Conservation (phyloP, 2,888 invertebrate genomes). For the Alentia gelatinosa region DNA sequence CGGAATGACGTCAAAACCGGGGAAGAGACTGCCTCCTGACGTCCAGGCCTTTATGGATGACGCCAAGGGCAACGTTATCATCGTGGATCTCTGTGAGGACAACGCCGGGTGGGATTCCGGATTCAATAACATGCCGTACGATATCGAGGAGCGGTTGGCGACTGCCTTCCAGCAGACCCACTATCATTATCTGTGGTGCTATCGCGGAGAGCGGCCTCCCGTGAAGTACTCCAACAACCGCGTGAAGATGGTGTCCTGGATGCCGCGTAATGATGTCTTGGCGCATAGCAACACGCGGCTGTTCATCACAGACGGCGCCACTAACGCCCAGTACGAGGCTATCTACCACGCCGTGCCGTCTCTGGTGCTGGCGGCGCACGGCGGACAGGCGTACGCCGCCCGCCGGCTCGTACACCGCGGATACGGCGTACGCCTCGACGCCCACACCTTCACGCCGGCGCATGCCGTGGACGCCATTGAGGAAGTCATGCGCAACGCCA, state of each 20-base stretch:
- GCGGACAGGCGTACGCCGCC: neutral
- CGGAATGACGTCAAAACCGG: neutral
- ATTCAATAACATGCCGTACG: neutral
- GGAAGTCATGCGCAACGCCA: neutral
- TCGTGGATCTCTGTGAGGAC: neutral
- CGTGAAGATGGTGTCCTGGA: neutral
- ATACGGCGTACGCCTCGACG: neutral
- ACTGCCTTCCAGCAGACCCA: conserved; percentile 16
- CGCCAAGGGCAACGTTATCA: conserved; percentile 30
- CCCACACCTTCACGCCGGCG: neutral
- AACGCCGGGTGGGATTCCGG: neutral
- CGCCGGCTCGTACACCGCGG: neutral
- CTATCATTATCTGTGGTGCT: neutral
- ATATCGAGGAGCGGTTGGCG: neutral
- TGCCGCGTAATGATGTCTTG: conserved; percentile 4
- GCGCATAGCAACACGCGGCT: neutral
- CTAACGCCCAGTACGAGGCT: conserved; percentile 37
- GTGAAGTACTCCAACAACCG: neutral
- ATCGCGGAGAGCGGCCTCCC: neutral
- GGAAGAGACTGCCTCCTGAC: neutral
- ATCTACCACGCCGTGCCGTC: conserved; percentile 37
- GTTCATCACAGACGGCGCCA: neutral
- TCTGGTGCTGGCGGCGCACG: neutral
- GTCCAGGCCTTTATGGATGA: neutral
- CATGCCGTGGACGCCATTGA: neutral